These are phyloP conservation scores for Taeniopygia guttata DNA, from an alignment of 2,797 vertebrate genomes.

Conservation along the genomic window DNA sequence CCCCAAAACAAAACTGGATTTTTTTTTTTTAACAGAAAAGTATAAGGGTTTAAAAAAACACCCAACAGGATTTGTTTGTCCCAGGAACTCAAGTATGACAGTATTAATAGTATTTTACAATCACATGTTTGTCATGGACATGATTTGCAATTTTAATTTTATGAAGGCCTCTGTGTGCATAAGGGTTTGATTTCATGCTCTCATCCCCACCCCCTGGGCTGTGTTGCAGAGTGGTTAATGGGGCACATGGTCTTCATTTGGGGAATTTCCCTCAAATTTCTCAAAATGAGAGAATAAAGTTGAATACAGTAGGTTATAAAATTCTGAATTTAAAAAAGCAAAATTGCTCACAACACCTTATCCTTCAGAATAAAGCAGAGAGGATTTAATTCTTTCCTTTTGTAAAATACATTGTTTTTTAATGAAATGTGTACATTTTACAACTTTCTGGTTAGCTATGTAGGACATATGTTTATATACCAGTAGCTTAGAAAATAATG, in stretches of 20 bases:
- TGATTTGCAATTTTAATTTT: slow-evolving; percentile 61
- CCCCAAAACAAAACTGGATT: not conserved
- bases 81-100: not conserved
- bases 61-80: not conserved
- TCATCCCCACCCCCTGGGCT: not conserved
- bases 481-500: not conserved
- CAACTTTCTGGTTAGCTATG: not conserved
- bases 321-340: not conserved
- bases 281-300: not conserved
- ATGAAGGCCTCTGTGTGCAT: not conserved
- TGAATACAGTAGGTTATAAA: not conserved
- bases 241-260: slow-evolving; percentile 47
- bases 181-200: slow-evolving; percentile 50
- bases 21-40: not conserved
- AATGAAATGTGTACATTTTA: not conserved
- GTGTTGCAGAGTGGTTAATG: slow-evolving; percentile 1
- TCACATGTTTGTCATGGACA: slow-evolving; percentile 17
- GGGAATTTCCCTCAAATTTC: slow-evolving; percentile 25
- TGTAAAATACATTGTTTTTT: not conserved
- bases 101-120: not conserved
- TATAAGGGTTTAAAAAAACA: not conserved
- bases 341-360: not conserved
- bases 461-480: not conserved
- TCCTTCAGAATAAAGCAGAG: not conserved
- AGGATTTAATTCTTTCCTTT: not conserved